Evolutionary conservation across 2,113 vertebrate genomes (phyloP).

Genomic region (Catharus minimus): DNA sequence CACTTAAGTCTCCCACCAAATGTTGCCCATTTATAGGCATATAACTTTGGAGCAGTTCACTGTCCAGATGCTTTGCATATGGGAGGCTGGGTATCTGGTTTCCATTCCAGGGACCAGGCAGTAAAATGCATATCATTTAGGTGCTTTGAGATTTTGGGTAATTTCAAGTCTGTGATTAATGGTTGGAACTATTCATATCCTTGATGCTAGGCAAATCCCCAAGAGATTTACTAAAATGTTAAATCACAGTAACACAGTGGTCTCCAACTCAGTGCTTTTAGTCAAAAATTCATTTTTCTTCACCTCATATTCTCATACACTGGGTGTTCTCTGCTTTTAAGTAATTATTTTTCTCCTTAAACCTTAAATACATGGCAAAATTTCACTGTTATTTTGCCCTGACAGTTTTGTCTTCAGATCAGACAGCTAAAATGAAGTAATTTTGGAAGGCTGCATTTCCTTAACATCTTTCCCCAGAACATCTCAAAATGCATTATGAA

Average conservation of each 20-base stretch:
- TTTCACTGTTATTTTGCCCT: not conserved
- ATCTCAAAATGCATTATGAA: not conserved
- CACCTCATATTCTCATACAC: not conserved
- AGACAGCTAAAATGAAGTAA: not conserved
- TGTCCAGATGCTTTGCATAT: conserved; percentile 39
- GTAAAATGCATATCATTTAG: conserved; percentile 20
- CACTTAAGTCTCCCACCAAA: not conserved
- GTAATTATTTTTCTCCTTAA: not conserved
- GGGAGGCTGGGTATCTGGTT: conserved; percentile 39
- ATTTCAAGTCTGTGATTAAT: conserved; percentile 40
- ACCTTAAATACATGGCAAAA: not conserved
- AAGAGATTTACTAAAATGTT: not conserved
- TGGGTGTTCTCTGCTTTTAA: not conserved
- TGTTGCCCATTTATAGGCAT: not conserved
- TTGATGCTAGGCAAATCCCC: not conserved
- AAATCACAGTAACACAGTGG: not conserved
- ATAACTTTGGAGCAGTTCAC: not conserved
- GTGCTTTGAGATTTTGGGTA: conserved; percentile 21
- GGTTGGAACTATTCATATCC: not conserved
- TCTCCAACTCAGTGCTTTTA: not conserved
- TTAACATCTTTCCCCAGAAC: not conserved
- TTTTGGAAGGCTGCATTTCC: not conserved
- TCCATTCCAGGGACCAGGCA: not conserved
- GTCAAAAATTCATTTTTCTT: not conserved
- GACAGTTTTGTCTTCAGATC: not conserved